Conservation (phyloP, 2,797 vertebrate species). For the Ctenosaura bakeri region DNA sequence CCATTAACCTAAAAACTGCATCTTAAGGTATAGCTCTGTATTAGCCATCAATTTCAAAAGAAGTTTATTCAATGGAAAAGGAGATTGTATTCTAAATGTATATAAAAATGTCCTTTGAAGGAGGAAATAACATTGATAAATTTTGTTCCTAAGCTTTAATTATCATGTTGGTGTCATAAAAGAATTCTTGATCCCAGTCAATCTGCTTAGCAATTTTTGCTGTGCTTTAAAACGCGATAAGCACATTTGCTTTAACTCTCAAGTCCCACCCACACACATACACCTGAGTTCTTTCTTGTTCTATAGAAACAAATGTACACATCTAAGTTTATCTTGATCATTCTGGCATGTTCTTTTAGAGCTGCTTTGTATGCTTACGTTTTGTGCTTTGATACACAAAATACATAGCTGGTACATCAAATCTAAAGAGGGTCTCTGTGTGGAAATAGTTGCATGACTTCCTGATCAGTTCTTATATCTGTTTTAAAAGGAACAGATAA, state of each 20-base stretch:
- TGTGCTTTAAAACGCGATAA: neutral
- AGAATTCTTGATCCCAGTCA: neutral
- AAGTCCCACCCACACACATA: neutral
- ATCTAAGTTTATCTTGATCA: neutral
- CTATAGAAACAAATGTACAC: neutral
- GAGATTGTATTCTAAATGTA: neutral
- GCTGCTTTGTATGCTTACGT: neutral
- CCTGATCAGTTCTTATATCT: neutral
- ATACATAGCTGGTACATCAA: neutral
- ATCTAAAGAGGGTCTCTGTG: neutral
- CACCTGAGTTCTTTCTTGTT: neutral
- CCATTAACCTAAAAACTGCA: neutral
- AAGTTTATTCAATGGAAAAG: neutral
- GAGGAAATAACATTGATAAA: neutral
- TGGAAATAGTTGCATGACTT: neutral
- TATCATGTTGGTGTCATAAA: neutral
- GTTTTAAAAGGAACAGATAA: conserved; percentile 3
- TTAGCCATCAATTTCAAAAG: neutral
- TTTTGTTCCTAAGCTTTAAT: neutral
- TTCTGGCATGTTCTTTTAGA: neutral
- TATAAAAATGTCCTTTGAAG: neutral
- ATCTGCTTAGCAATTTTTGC: neutral
- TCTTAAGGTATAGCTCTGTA: neutral
- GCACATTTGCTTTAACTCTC: neutral
- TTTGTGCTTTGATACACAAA: neutral